phyloP scores from a whole-genome alignment of 2,888 invertebrate species.

The Matsumyia berberina region DNA sequence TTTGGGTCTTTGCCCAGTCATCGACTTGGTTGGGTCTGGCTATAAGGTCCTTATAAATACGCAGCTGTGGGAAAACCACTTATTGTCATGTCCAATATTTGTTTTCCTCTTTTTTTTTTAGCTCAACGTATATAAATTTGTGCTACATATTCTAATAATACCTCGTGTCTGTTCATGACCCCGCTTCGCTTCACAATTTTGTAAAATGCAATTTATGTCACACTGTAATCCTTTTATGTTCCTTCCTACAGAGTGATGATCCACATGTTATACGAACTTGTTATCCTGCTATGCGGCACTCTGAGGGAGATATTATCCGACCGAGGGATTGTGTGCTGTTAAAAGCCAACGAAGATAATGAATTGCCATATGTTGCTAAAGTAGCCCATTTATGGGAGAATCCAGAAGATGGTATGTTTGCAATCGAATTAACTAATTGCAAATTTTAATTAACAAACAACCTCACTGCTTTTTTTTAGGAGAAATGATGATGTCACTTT shows the following conservation, averaged over 20 bases:
- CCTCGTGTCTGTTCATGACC: not conserved
- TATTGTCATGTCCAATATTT: too few relatives aligned
- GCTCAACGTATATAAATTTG: conserved; percentile 11
- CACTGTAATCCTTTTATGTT: not conserved
- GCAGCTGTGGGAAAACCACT: too few relatives aligned
- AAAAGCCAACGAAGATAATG: conserved; percentile 92
- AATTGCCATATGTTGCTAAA: conserved; percentile 97
- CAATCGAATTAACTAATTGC: not conserved
- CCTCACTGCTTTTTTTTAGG: conserved; percentile 87
- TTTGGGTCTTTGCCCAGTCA: too few relatives aligned
- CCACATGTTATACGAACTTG: conserved; percentile 91
- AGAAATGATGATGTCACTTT: conserved; percentile 98
- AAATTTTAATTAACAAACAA: not conserved
- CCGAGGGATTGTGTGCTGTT: conserved; percentile 96
- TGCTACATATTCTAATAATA: not conserved
- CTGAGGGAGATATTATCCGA: conserved; percentile 93
- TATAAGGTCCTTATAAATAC: too few relatives aligned
- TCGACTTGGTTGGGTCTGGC: too few relatives aligned
- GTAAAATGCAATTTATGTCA: not conserved
- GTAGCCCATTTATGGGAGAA: conserved; percentile 98
- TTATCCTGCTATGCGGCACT: conserved; percentile 95
- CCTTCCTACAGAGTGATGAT: conserved; percentile 88
- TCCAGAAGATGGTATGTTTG: conserved; percentile 92
- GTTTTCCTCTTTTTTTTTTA: not conserved
- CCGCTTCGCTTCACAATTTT: not conserved